These are phyloP conservation scores for Brachypteracias leptosomus DNA, from an alignment of 2,113 vertebrate species.

Conservation along the genomic window DNA sequence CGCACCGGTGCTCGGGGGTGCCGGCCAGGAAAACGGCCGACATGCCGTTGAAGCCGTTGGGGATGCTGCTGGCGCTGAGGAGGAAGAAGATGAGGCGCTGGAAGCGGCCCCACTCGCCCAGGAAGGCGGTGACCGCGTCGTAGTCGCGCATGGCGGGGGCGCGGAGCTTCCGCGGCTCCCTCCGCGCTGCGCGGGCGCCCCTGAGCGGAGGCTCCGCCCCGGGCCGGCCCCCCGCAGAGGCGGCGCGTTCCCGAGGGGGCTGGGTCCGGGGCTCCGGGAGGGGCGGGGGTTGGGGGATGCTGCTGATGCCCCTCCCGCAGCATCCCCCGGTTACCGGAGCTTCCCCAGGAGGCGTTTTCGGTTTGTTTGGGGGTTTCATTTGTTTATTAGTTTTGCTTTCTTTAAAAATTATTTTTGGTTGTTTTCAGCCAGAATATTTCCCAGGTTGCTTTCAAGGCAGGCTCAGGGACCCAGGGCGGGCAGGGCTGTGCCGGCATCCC, in stretches of 20 bases:
- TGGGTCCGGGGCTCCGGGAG: neutral
- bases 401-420: neutral
- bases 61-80: no score
- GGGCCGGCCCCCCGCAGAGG: neutral
- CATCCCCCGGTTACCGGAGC: neutral
- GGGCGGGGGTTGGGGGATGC: neutral
- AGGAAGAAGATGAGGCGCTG: constrained; percentile 80
- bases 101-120: constrained; percentile 78
- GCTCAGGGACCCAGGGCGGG: neutral
- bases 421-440: neutral
- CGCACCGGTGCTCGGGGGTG: no score
- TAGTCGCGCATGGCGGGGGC: constrained; percentile 73
- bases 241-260: neutral
- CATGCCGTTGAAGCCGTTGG: no score
- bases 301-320: neutral
- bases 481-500: neutral
- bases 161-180: neutral
- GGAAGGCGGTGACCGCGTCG: constrained; percentile 77
- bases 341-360: neutral
- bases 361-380: no score
- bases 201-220: neutral
- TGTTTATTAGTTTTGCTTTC: no score
- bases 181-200: neutral
- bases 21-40: no score
- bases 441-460: neutral